Base-by-base conservation (phyloP, 2,888 invertebrate genomes). In the Drosophila pseudotakahashii region DNA sequence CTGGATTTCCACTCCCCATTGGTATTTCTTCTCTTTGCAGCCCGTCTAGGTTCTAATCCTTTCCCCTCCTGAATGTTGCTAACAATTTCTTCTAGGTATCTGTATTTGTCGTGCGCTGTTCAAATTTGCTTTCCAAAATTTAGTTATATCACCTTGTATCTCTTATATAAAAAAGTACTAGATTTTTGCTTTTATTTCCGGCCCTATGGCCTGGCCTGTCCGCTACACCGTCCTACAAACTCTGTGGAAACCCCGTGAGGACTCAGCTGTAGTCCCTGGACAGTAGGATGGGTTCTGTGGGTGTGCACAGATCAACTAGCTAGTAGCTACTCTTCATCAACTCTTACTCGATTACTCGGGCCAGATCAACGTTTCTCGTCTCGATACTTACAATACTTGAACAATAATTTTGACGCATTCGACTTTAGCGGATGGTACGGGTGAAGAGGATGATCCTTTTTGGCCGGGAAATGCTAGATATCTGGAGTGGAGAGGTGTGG, bases 351-450 rank as follows among this genome's bases (percentile, higher is more conserved):
- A n/a, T n/a, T n/a, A n/a, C n/a, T n/a, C n/a, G 90, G 90, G 84
- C 88, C 91, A 91, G 91, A 90, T 91, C 91, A 85, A 66, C 64
- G 68, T 36, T 32, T 47, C 19, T 13, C 13, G 10, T 34, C 52
- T 63, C 41, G 37, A 68, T 73, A 70, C 80, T 75, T 73, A 77
- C 78, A 77, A 74, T 77, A 79, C 81, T 83, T 78, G 79, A 68
- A 79, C 77, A 73, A 53, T 68, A 69, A 67, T 73, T 73, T 73
- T 71, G 71, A 71, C 54, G 54, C 66, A 68, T 55, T 45, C 69
- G 36, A 68, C 51, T 66, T 39, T 32, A 51, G 52, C 19, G 55
- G 37, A 3, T 37, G 51, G 36, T 47, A 7, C 13, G 16, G n/a
- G 45, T n/a, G n/a, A 30, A 3, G 7, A 23, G 13, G n/a, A 23